Conservation (phyloP, 1,140 invertebrate species). For the Anadara kagoshimensis region DNA sequence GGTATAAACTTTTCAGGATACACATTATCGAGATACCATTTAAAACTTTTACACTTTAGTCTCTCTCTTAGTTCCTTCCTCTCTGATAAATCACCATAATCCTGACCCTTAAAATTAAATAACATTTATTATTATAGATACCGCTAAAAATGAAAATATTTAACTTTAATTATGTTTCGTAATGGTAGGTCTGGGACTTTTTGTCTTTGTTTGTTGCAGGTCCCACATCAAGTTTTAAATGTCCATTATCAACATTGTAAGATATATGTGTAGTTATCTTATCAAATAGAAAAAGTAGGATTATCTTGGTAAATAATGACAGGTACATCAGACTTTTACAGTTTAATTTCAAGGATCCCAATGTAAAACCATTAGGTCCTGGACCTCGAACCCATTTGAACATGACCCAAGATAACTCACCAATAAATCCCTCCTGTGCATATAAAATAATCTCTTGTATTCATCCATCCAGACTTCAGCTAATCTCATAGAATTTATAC, state of each 20-base stretch:
- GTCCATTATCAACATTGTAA: too few relatives aligned
- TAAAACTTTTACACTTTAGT: slow-evolving; percentile 95
- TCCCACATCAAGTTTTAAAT: too few relatives aligned
- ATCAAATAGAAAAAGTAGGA: too few relatives aligned
- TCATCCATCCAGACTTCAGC: slow-evolving; percentile 88
- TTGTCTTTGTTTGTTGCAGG: too few relatives aligned
- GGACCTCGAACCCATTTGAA: too few relatives aligned
- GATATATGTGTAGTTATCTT: too few relatives aligned
- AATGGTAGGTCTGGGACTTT: too few relatives aligned
- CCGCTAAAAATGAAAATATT: neutral
- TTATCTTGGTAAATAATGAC: too few relatives aligned
- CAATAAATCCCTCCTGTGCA: slow-evolving; percentile 60
- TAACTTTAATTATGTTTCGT: neutral
- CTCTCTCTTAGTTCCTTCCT: slow-evolving; percentile 84
- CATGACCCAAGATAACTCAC: slow-evolving; percentile 24
- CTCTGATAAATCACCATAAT: slow-evolving; percentile 91
- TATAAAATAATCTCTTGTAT: slow-evolving; percentile 82
- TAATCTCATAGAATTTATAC: slow-evolving; percentile 76
- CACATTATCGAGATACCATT: slow-evolving; percentile 98
- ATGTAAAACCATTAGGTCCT: too few relatives aligned
- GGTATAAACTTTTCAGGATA: slow-evolving; percentile 96
- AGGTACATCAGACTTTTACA: too few relatives aligned
- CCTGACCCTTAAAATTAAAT: slow-evolving; percentile 72
- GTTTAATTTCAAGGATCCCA: too few relatives aligned
- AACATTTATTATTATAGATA: neutral